Evolutionary conservation across 2,797 vertebrate genomes (phyloP).

Genomic region (Pelobates cultripes): DNA sequence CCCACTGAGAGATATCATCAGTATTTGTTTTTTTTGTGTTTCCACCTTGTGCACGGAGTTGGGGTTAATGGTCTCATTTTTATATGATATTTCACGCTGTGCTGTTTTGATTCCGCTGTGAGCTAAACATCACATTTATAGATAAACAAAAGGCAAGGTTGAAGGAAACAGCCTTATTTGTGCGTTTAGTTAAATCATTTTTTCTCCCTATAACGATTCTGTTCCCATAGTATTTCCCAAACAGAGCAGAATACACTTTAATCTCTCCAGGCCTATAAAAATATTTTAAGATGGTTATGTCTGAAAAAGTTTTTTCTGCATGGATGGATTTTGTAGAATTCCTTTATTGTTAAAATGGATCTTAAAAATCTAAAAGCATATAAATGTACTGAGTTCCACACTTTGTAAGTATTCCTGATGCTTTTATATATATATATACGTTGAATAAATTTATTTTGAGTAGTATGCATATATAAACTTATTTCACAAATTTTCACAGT

Average conservation of each 20-base stretch:
- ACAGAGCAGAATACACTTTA: slow-evolving; percentile 2
- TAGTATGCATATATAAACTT: no score
- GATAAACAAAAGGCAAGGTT: slow-evolving; percentile 35
- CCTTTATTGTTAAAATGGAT: no score
- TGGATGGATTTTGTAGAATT: no score
- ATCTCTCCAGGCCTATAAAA: not conserved
- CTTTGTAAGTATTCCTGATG: no score
- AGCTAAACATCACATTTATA: slow-evolving; percentile 36
- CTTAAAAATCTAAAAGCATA: no score
- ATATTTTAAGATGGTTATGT: no score
- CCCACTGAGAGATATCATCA: slow-evolving; percentile 36
- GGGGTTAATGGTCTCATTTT: slow-evolving; percentile 43
- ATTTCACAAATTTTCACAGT: no score
- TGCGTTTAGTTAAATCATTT: slow-evolving; percentile 39
- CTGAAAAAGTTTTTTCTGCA: no score
- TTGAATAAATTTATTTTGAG: no score
- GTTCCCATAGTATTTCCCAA: slow-evolving; percentile 5
- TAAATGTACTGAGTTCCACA: no score
- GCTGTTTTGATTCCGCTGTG: slow-evolving; percentile 42
- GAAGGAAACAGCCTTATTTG: slow-evolving; percentile 39
- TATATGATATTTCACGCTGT: slow-evolving; percentile 49
- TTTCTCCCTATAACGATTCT: slow-evolving; percentile 25
- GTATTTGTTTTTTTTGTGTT: slow-evolving; percentile 11
- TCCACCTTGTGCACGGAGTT: slow-evolving; percentile 36
- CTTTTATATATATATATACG: no score